These are phyloP conservation scores for Drosophila merina DNA, from an alignment of 2,888 invertebrate species.

Conservation along the genomic window DNA sequence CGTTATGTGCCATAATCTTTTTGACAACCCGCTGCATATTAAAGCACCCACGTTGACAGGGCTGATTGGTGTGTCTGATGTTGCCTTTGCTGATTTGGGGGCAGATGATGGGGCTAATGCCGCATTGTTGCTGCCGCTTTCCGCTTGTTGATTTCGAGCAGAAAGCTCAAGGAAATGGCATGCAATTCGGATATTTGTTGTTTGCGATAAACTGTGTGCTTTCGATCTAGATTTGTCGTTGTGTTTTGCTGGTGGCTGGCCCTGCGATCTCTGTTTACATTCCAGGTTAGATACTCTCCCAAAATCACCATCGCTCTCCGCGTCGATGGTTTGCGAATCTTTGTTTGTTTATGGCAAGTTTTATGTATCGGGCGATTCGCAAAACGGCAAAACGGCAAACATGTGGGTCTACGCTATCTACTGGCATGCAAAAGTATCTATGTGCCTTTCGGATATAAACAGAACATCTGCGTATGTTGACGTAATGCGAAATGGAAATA, in stretches of 20 bases:
- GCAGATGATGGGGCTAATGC: not conserved
- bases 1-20: slow-evolving; percentile 50
- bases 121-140: not conserved
- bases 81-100: slow-evolving; percentile 22
- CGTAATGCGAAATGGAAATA: slow-evolving; percentile 72
- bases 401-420: slow-evolving; percentile 28
- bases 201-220: not conserved
- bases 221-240: not conserved
- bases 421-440: slow-evolving; percentile 8
- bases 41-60: slow-evolving; percentile 48
- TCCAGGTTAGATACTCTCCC: slow-evolving; percentile 19
- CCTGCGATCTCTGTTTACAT: slow-evolving; percentile 44
- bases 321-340: slow-evolving; percentile 20
- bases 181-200: not conserved
- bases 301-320: slow-evolving; percentile 2
- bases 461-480: slow-evolving; percentile 52
- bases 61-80: slow-evolving; percentile 45
- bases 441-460: slow-evolving; percentile 21
- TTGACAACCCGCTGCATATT: slow-evolving; percentile 55
- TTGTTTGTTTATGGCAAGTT: slow-evolving; percentile 46
- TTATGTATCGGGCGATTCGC: slow-evolving; percentile 42
- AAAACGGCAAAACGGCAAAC: slow-evolving; percentile 42
- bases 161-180: not conserved
- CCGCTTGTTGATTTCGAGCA: not conserved
- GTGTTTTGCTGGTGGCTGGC: not conserved